phyloP scores from a whole-genome alignment of 2,113 vertebrate species.

The Istiophorus platypterus region DNA sequence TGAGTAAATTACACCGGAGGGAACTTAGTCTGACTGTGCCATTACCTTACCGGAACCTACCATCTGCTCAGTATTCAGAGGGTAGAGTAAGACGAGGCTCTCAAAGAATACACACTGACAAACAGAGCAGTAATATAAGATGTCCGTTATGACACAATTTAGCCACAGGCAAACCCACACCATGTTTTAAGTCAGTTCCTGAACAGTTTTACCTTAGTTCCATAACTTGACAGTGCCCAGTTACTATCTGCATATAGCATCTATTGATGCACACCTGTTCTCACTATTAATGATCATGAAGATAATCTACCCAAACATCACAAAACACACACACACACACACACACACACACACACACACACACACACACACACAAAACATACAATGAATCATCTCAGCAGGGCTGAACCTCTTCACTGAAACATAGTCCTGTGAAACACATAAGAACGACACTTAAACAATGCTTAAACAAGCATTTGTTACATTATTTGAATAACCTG shows the following conservation, averaged over 20 bases:
- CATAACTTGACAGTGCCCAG: background rate
- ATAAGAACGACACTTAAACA: no score
- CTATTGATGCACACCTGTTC: constrained; percentile 23
- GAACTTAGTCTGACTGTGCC: background rate
- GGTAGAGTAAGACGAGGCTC: background rate
- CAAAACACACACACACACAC: background rate
- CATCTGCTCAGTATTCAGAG: background rate
- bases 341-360: background rate
- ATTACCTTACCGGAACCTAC: background rate
- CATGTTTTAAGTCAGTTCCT: background rate
- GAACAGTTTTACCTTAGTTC: background rate
- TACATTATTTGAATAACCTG: no score
- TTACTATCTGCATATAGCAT: background rate
- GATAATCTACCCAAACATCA: background rate
- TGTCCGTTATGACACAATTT: background rate
- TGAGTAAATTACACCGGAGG: background rate
- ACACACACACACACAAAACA: background rate
- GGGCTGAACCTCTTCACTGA: background rate
- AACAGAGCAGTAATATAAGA: constrained; percentile 3
- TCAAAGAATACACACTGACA: background rate
- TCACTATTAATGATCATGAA: constrained; percentile 24
- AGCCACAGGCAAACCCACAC: no score
- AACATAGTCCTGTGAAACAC: background rate
- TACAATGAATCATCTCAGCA: background rate
- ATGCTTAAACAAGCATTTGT: no score